Evolutionary conservation across 2,113 vertebrate species (phyloP).

Genomic region (pig (Sus scrofa)): DNA sequence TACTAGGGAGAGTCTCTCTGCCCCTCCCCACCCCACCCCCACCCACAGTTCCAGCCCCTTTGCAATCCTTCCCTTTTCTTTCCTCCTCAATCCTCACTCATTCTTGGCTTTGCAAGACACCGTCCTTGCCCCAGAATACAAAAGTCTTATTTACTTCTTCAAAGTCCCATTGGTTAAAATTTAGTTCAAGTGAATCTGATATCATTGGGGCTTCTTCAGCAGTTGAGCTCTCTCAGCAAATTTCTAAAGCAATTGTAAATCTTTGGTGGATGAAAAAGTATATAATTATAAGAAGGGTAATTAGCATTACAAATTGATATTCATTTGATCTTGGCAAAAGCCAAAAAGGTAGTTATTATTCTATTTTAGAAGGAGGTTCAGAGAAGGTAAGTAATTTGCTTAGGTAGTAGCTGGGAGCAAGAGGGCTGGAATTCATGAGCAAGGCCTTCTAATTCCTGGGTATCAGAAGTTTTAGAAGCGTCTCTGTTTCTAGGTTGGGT

Average conservation of each 20-base stretch:
- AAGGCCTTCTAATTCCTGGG: background rate
- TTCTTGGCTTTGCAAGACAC: background rate
- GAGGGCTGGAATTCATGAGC: background rate
- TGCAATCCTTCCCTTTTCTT: background rate
- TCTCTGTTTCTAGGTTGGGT: background rate
- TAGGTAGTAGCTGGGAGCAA: background rate
- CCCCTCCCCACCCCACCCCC: background rate
- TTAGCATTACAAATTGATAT: conserved; percentile 40
- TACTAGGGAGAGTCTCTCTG: background rate
- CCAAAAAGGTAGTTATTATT: conserved; percentile 46
- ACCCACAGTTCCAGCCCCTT: background rate
- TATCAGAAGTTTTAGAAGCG: background rate
- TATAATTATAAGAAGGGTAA: conserved; percentile 42
- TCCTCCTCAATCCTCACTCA: background rate
- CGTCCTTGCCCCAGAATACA: background rate
- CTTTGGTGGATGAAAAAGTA: conserved; percentile 14
- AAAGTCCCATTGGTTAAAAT: background rate
- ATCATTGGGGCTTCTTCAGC: background rate
- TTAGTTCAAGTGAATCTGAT: background rate
- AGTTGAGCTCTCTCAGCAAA: conserved; percentile 43
- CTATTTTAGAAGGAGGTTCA: background rate
- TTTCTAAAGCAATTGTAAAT: conserved; percentile 54
- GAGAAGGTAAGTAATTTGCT: background rate
- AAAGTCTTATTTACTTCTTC: background rate
- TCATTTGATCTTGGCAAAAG: conserved; percentile 60